Base-by-base conservation (phyloP, 2,113 vertebrate genomes). In the Spermophilus dauricus region DNA sequence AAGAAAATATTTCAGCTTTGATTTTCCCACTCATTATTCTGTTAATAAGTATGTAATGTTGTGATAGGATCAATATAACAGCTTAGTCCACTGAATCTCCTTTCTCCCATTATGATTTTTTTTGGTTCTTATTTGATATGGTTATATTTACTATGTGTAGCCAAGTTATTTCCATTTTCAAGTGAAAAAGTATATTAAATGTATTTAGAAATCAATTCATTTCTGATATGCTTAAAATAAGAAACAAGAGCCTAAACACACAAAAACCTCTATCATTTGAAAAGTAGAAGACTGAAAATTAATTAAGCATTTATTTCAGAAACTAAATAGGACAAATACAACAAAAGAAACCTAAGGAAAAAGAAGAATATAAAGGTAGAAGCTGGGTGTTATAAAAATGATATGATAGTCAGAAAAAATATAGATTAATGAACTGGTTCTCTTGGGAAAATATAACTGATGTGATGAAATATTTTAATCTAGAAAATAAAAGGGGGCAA, bases 1-100 rank as follows among this genome's bases (percentile, higher is more conserved):
- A 34, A 91, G 78, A 96, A 72, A 80, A 97, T 97, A 87, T 91
- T 98, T 96, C 24, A 96, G 67, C 28, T 89, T 95, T 96, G 97
- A 86, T 97, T 97, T 94, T 91, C 61, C 80, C 90, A 94, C 22
- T 91, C 92, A 75, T 98, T 94, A 98, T 86, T 84, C 58, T 95
- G 8, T 94, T 96, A 89, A 86, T 97, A 95, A 97, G 91, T 67
- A 89, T 95, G 93, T 70, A 75, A 80, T 86, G n/a, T 69, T 95
- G 75, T 91, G 93, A 97, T 8, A 8, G 67, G 93, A 94, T 76
- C n/a, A 97, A 28, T 96, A 39, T 96, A 97, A 78, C 1, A 30
- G 20, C 98, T 65, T 12, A 39, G 73, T 91, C 28, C 28, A 76
- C 32, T 91, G 42, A 48, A 95, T 56, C 32, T 90, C 12, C 26